These are phyloP conservation scores for Tinamus major DNA, from an alignment of 2,797 vertebrate genomes.

Conservation along the genomic window DNA sequence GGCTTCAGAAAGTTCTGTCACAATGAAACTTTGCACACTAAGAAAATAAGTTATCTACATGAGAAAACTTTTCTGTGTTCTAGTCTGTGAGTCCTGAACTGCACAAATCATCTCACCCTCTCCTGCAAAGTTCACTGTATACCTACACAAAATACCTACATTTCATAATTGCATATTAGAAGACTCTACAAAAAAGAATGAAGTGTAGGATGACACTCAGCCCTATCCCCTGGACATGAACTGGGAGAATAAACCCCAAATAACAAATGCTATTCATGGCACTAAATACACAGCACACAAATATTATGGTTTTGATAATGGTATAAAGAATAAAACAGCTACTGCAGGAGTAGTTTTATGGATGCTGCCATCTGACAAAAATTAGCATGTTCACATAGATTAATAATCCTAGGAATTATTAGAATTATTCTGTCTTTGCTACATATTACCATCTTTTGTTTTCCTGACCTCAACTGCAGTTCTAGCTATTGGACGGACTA, in stretches of 20 bases:
- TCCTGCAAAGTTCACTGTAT: not conserved
- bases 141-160: not conserved
- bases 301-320: not conserved
- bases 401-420: not conserved
- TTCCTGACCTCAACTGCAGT: not conserved
- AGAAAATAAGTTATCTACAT: constrained; percentile 31
- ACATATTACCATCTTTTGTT: not conserved
- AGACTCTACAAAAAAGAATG: not conserved
- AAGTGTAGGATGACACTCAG: not conserved
- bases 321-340: not conserved
- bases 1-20: constrained; percentile 19
- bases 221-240: not conserved
- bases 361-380: not conserved
- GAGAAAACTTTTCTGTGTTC: not conserved
- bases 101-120: not conserved
- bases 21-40: constrained; percentile 4
- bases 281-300: not conserved
- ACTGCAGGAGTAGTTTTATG: not conserved
- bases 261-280: not conserved
- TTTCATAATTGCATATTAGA: not conserved
- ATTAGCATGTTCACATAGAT: not conserved
- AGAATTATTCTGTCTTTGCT: not conserved
- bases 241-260: not conserved
- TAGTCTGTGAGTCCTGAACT: not conserved
- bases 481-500: not conserved